phyloP scores from a whole-genome alignment of 1,140 invertebrate genomes.

The Diachasmimorpha longicaudata region DNA sequence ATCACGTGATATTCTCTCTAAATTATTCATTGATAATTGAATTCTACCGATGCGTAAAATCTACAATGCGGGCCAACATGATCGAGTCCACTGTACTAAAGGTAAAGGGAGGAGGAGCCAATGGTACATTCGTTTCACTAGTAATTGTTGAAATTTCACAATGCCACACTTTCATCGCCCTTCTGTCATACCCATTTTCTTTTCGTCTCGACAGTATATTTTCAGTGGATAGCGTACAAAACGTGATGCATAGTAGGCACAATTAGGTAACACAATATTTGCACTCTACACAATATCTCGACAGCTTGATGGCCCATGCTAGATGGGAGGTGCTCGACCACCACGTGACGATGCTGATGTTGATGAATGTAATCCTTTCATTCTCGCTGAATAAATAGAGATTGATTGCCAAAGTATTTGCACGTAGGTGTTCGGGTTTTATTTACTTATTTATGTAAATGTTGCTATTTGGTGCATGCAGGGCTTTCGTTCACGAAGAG shows the following conservation, averaged over 20 bases:
- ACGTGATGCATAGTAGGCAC: neutral
- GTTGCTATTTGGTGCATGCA: no score
- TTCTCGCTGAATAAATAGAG: no score
- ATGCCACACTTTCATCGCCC: neutral
- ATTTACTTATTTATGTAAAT: no score
- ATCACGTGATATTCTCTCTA: slow-evolving; percentile 23
- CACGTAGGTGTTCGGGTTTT: no score
- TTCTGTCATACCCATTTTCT: neutral
- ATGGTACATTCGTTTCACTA: neutral
- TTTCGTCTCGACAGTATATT: neutral
- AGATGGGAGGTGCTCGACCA: neutral
- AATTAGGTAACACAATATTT: slow-evolving; percentile 32
- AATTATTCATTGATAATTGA: slow-evolving; percentile 48
- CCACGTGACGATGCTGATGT: neutral
- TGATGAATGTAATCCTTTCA: no score
- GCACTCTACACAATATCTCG: slow-evolving; percentile 29
- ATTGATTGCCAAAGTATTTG: no score
- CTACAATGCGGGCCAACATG: slow-evolving; percentile 31
- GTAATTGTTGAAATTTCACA: neutral
- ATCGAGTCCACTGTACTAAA: neutral
- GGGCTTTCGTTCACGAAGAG: no score
- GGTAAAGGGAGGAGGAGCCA: neutral
- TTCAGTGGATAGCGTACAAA: neutral
- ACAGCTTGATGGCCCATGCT: slow-evolving; percentile 17
- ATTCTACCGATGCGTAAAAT: slow-evolving; percentile 42